phyloP scores from a whole-genome alignment of 2,888 invertebrate genomes.

The Athripsodes cinereus region DNA sequence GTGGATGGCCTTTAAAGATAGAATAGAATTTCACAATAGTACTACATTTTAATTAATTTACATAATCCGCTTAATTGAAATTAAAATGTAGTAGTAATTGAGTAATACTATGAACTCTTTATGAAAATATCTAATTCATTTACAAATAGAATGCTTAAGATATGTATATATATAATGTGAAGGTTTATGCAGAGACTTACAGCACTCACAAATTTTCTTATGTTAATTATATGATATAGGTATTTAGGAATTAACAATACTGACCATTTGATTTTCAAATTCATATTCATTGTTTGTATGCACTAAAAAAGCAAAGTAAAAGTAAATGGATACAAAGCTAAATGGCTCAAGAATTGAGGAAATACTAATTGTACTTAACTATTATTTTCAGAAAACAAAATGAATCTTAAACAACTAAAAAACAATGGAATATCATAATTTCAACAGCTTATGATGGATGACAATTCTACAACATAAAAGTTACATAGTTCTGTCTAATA shows the following conservation, averaged over 20 bases:
- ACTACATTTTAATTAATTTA: too few species aligned
- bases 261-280: background rate
- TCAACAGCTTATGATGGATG: constrained; percentile 24
- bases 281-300: background rate
- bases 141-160: background rate
- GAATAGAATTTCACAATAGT: too few species aligned
- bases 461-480: constrained; percentile 21
- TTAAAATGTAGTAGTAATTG: too few species aligned
- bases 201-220: background rate
- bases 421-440: constrained; percentile 27
- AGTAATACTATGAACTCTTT: too few species aligned
- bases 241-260: background rate
- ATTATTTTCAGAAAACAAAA: background rate
- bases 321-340: too few species aligned
- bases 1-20: too few species aligned
- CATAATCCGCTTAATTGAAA: too few species aligned
- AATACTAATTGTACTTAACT: background rate
- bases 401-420: constrained; percentile 20
- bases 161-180: background rate
- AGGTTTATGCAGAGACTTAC: background rate
- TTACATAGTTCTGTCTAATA: too few species aligned
- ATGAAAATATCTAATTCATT: background rate
- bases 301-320: too few species aligned
- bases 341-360: background rate
- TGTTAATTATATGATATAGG: background rate